phyloP scores from a whole-genome alignment of 2,797 vertebrate species.

The Erethizon dorsatum region DNA sequence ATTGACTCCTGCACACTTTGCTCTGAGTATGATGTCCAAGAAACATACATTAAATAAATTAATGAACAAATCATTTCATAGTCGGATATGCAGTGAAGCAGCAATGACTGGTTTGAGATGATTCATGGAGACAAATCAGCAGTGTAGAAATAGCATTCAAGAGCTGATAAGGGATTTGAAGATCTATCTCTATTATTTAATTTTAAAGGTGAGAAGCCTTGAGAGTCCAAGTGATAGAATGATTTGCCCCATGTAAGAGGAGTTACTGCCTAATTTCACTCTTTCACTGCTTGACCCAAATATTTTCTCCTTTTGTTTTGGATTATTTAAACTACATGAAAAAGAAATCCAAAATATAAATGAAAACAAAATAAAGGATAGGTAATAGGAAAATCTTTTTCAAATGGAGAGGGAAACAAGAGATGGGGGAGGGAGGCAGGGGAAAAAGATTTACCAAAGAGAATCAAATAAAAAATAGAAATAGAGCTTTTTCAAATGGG shows the following conservation, averaged over 20 bases:
- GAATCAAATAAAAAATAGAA: neutral
- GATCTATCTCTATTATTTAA: neutral
- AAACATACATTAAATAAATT: neutral
- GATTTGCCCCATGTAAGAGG: neutral
- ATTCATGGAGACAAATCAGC: neutral
- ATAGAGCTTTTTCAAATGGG: neutral
- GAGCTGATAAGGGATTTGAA: neutral
- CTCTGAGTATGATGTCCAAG: neutral
- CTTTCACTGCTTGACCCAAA: neutral
- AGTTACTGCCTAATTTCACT: neutral
- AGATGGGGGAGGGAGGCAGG: neutral
- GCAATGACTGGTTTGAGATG: neutral
- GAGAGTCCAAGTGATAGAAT: neutral
- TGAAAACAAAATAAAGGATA: neutral
- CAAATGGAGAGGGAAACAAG: neutral
- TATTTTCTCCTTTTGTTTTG: neutral
- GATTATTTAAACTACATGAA: neutral
- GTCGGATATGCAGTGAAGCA: neutral
- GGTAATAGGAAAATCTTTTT: neutral
- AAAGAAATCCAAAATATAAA: neutral
- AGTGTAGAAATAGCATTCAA: neutral
- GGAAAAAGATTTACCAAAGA: too few species aligned
- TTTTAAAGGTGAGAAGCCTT: neutral
- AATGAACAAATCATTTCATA: neutral
- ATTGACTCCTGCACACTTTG: neutral